Conservation (phyloP, 2,113 vertebrate species). For the Aspiorhynchus laticeps region DNA sequence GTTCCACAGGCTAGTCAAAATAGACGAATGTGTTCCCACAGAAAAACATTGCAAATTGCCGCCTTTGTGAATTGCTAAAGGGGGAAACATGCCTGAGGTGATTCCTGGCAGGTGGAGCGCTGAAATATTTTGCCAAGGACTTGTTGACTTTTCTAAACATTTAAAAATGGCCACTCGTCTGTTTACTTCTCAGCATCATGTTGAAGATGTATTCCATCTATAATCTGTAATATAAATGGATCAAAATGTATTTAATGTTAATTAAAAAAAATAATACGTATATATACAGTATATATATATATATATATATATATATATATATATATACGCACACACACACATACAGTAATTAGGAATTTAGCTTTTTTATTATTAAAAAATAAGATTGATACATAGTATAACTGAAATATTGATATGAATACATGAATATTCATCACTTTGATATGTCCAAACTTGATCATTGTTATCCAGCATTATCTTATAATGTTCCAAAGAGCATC, state of each 20-base stretch:
- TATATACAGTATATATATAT: too few relatives aligned
- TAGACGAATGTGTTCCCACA: constrained; percentile 28
- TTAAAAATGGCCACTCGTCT: constrained; percentile 58
- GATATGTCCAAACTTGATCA: too few relatives aligned
- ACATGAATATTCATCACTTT: too few relatives aligned
- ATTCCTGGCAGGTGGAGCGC: constrained; percentile 47
- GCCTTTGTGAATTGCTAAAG: constrained; percentile 55
- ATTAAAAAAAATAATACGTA: too few relatives aligned
- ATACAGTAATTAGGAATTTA: too few relatives aligned
- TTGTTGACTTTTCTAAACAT: constrained; percentile 40
- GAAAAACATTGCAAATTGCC: constrained; percentile 33
- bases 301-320: too few relatives aligned
- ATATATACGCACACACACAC: too few relatives aligned
- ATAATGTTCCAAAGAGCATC: background rate
- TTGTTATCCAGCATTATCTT: background rate
- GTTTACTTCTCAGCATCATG: constrained; percentile 46
- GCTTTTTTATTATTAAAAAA: too few relatives aligned
- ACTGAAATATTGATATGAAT: too few relatives aligned
- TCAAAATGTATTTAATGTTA: too few relatives aligned
- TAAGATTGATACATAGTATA: too few relatives aligned
- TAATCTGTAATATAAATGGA: constrained; percentile 41
- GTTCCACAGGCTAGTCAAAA: constrained; percentile 44
- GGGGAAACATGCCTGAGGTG: constrained; percentile 54
- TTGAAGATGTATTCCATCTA: constrained; percentile 54
- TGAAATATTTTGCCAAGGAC: constrained; percentile 45